A percentile compares a stretch with the other conserved stretches of the same genome.
Conservation (phyloP, 2,888 invertebrate genomes). For the Iphiclides podalirius region DNA sequence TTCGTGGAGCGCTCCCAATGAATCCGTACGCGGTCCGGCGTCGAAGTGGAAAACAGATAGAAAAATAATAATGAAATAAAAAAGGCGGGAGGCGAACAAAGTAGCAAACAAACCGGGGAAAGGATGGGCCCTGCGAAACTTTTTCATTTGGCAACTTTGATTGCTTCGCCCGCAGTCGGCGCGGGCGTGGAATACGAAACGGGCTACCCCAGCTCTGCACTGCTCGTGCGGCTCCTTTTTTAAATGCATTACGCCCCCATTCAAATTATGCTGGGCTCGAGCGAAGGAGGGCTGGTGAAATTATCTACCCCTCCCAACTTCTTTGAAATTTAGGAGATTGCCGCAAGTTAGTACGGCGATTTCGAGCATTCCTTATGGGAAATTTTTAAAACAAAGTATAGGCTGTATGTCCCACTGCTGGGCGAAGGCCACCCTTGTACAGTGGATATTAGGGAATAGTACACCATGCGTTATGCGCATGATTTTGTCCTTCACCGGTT, state of each 20-base stretch:
- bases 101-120: slow-evolving; percentile 37
- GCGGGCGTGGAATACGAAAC: slow-evolving; percentile 51
- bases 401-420: no score
- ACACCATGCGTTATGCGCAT: no score
- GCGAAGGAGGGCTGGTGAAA: not conserved
- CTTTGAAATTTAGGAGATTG: not conserved
- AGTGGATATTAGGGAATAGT: no score
- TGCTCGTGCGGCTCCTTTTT: slow-evolving; percentile 35
- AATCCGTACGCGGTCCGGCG: not conserved
- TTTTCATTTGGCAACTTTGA: slow-evolving; percentile 66
- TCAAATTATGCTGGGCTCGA: slow-evolving; percentile 10
- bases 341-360: no score
- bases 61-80: slow-evolving; percentile 44
- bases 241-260: slow-evolving; percentile 34
- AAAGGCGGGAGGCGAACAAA: slow-evolving; percentile 36
- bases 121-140: slow-evolving; percentile 42
- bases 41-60: slow-evolving; percentile 38
- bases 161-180: slow-evolving; percentile 41
- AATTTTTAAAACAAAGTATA: no score
- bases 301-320: slow-evolving; percentile 4
- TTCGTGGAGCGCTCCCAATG: no score
- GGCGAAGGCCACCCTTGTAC: no score
- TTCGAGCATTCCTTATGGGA: no score
- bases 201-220: slow-evolving; percentile 28
- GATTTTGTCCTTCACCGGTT: no score